Conservation (phyloP, 2,888 invertebrate genomes). For the Crocallis elinguaria region DNA sequence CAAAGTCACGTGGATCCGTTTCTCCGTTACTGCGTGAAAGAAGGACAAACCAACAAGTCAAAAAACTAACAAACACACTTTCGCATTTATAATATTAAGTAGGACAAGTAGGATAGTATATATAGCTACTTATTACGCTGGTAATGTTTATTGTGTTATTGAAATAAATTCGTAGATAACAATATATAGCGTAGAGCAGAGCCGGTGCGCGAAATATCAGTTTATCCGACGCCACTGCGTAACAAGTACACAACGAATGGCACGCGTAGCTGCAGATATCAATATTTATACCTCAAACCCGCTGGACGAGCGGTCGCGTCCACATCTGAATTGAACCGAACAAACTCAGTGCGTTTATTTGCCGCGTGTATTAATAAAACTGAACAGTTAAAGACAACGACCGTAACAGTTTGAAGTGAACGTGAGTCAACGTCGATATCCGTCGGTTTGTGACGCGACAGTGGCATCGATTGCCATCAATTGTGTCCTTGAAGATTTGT, state of each 20-base stretch:
- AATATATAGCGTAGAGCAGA: not conserved
- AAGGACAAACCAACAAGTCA: too few relatives aligned
- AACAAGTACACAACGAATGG: slow-evolving; percentile 22
- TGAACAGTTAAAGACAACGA: slow-evolving; percentile 30
- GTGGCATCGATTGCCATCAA: slow-evolving; percentile 30
- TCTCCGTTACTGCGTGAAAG: too few relatives aligned
- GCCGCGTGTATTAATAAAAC: slow-evolving; percentile 2
- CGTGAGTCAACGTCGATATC: slow-evolving; percentile 26
- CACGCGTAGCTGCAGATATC: slow-evolving; percentile 36
- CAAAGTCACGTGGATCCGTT: too few relatives aligned
- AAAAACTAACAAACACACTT: too few relatives aligned
- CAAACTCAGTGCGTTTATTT: slow-evolving; percentile 17
- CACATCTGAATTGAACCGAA: slow-evolving; percentile 13
- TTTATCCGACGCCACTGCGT: slow-evolving; percentile 34
- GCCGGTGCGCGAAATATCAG: slow-evolving; percentile 35
- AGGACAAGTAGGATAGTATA: not conserved
- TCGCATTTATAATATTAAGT: not conserved
- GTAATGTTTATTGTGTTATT: slow-evolving; percentile 4
- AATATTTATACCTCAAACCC: slow-evolving; percentile 50
- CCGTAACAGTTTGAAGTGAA: slow-evolving; percentile 31
- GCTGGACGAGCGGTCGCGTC: slow-evolving; percentile 49
- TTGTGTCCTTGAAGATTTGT: slow-evolving; percentile 3
- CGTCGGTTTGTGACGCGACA: slow-evolving; percentile 3
- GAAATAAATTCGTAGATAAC: slow-evolving; percentile 1
- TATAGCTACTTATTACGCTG: not conserved